Percentiles rank a stretch among this genome's conserved stretches.
Conservation (phyloP, 2,113 vertebrate genomes). For the Theristicus caerulescens region DNA sequence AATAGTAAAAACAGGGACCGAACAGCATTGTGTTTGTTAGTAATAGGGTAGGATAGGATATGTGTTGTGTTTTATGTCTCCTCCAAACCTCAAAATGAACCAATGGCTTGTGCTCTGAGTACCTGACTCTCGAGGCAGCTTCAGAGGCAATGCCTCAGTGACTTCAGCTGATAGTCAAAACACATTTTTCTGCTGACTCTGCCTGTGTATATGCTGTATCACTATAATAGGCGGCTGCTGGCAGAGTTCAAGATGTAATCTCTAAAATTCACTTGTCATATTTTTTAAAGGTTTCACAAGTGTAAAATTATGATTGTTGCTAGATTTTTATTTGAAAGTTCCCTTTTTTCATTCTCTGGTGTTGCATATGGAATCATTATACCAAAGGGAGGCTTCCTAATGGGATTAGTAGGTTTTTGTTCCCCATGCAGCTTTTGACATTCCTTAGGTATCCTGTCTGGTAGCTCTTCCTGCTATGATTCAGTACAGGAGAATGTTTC, state of each 20-base stretch:
- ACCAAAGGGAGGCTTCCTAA: slow-evolving; percentile 65
- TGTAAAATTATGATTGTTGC: neutral
- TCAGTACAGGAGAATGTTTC: slow-evolving; percentile 70
- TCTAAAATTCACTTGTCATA: neutral
- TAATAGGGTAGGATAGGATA: neutral
- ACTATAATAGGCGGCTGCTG: neutral
- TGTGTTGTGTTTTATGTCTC: neutral
- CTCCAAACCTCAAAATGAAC: neutral
- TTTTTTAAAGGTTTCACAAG: neutral
- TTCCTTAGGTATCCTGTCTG: slow-evolving; percentile 66
- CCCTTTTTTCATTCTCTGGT: neutral
- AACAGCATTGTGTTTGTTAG: neutral
- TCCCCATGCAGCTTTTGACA: slow-evolving; percentile 56
- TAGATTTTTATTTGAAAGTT: neutral
- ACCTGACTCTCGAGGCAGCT: neutral
- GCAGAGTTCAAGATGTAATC: neutral
- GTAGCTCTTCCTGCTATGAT: slow-evolving; percentile 66
- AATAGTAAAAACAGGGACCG: neutral
- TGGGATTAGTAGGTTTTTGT: slow-evolving; percentile 73
- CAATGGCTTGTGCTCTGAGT: neutral
- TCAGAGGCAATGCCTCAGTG: neutral
- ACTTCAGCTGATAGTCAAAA: neutral
- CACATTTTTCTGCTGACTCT: neutral
- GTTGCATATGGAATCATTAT: neutral
- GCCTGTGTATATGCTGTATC: neutral